phyloP scores from a whole-genome alignment of 2,888 invertebrate species.

The Pammene fasciana region DNA sequence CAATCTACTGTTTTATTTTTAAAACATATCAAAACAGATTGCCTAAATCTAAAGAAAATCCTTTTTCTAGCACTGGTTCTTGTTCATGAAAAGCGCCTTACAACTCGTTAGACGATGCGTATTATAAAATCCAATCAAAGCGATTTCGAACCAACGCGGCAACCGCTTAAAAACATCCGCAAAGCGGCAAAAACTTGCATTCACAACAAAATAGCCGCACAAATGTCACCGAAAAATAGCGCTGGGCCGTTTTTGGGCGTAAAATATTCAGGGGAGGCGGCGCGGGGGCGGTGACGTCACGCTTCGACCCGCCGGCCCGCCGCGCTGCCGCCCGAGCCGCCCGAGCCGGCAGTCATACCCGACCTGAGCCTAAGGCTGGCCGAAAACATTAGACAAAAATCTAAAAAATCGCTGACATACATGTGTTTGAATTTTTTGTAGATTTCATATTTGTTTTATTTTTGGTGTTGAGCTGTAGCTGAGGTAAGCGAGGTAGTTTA shows the following conservation, averaged over 20 bases:
- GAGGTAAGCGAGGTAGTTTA: slow-evolving; percentile 51
- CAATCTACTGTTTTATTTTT: too few species aligned
- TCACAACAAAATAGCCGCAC: slow-evolving; percentile 43
- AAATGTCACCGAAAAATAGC: slow-evolving; percentile 46
- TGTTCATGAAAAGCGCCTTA: neutral
- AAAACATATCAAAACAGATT: too few species aligned
- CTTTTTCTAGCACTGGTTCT: neutral
- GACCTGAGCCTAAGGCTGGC: slow-evolving; percentile 17
- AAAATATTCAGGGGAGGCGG: slow-evolving; percentile 67
- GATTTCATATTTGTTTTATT: slow-evolving; percentile 46
- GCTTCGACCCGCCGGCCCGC: slow-evolving; percentile 71
- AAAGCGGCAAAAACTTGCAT: slow-evolving; percentile 38
- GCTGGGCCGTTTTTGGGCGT: slow-evolving; percentile 66
- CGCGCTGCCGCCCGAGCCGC: slow-evolving; percentile 63
- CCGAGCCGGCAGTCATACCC: slow-evolving; percentile 60
- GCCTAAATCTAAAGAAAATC: too few species aligned
- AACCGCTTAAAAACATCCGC: slow-evolving; percentile 23
- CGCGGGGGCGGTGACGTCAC: slow-evolving; percentile 69
- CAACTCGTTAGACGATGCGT: neutral
- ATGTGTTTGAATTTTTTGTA: slow-evolving; percentile 5
- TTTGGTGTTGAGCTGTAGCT: slow-evolving; percentile 56
- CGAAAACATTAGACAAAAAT: neutral
- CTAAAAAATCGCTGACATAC: slow-evolving; percentile 12
- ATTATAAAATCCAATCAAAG: neutral
- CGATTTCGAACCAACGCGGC: neutral